Base-by-base conservation (phyloP, 2,113 vertebrate species). In the Trichechus manatus region DNA sequence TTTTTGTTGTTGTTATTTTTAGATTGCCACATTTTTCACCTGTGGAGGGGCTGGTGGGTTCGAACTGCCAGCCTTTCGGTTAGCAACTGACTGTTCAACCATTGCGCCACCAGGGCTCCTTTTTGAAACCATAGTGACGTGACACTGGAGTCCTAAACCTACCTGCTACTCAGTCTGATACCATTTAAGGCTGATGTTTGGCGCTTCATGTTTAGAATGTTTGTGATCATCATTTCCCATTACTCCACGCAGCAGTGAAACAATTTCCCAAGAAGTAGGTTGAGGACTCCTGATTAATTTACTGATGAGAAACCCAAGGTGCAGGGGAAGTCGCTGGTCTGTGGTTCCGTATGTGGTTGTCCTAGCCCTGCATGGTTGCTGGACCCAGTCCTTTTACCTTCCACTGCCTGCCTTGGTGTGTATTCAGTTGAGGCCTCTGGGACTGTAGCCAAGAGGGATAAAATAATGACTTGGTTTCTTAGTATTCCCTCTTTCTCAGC, bases 341-440 rank as follows among this genome's bases (percentile, higher is more conserved):
- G 1, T 27, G 36, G 20, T 56, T 27, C 33, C 1, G 0, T 36
- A 11, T 5, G 0, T 39, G 4, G 29, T 23, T 59, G 23, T n/a
- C 85, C 63, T 0, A 0, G 29, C 36, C 61, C 59, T 31, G 0
- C 1, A 0, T 36, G n/a, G 66, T 88, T 33, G 7, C 15, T 47
- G 25, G 5, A 39, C 68, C 27, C 85, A 20, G 68, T 23, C 25
- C 47, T 91, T 29, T n/a, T 6, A 23, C 31, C 29, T 87, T 31
- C 31, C 39, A 1, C 14, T 53, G 44, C 63, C 56, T 63, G 44
- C 23, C 56, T 77, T 68, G 53, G 85, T 11, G 39, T 36, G 56
- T 88, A 50, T 50, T 88, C 15, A 42, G 9, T n/a, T 15, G 74
- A 93, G 88, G 10, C 17, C 39, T 82, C 36, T 94, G 61, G 83